phyloP scores from a whole-genome alignment of 2,888 invertebrate genomes.

The Pristionchus maxplancki region DNA sequence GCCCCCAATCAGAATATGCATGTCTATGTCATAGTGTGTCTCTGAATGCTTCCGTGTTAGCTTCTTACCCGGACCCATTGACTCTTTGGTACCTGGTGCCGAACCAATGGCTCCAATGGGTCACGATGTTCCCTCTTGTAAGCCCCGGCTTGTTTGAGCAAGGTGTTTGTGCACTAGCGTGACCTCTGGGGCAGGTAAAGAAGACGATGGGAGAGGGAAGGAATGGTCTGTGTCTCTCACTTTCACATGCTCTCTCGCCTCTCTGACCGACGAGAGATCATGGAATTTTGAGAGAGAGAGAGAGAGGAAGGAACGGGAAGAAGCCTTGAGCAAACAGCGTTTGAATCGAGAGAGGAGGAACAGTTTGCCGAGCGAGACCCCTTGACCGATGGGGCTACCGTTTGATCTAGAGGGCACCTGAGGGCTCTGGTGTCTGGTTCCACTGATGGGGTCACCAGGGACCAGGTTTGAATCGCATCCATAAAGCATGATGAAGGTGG shows the following conservation, averaged over 20 bases:
- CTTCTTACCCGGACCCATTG: neutral
- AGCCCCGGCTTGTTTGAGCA: neutral
- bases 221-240: too few relatives aligned
- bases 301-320: neutral
- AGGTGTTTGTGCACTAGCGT: constrained; percentile 1
- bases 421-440: neutral
- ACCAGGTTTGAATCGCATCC: too few relatives aligned
- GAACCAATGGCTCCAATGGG: neutral
- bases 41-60: neutral
- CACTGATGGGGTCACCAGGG: neutral
- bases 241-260: too few relatives aligned
- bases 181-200: neutral
- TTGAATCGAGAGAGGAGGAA: neutral
- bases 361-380: neutral
- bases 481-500: too few relatives aligned
- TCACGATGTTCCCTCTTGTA: neutral
- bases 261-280: too few relatives aligned
- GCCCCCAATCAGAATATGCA: neutral
- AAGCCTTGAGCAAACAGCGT: constrained; percentile 22
- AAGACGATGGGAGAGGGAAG: too few relatives aligned
- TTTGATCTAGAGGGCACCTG: neutral
- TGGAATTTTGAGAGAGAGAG: too few relatives aligned
- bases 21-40: neutral
- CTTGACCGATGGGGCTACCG: neutral
- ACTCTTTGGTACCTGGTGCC: neutral